Evolutionary conservation across 2,888 invertebrate genomes (phyloP), one percentile per base, ranked within the genome.

Genomic region (Mesorhabditis spiculigera): DNA sequence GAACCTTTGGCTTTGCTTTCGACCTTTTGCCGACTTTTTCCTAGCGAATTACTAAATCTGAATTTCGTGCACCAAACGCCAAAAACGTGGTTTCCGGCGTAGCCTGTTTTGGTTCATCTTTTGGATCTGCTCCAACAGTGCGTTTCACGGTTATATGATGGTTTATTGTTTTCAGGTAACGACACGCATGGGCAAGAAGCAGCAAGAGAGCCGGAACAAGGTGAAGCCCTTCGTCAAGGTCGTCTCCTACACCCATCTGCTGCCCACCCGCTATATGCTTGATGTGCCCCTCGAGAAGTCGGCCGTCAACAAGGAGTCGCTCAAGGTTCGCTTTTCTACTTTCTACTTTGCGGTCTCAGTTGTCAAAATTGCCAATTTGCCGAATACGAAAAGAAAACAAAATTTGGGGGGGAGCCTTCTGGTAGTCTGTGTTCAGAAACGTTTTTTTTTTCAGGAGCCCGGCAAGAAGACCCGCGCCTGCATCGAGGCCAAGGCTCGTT

Each of bases 201-300:
- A 95, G 90, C 91, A 95, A 85, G 93, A 94, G 89, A 93, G 94
- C 89, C 91, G 96, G 86, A 95, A 93, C 81, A 96, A 95, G 89
- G 92, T 99, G 83, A 98, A 97, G 91, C 93, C 97, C 77, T 99
- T 99, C 88, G 90, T 98, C 74, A 95, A 93, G 90, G 93, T 94
- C 86, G 86, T 86, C 82, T 89, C 89, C 84, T 90, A 88, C 86
- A 89, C 89, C 78, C 90, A 90, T 81, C 84, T 90, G 50, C 88
- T 90, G 87, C 89, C 90, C 44, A 90, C 90, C 62, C 86, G 89
- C 87, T 89, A 98, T 89, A 92, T 93, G 6, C 94, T 96, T 76
- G 95, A 97, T 88, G 92, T 94, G 84, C 90, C 91, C 85, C 93
- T 96, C 82, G 92, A 93, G 85, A 97, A 97, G 89, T 86, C 85